Evolutionary conservation across 1,140 invertebrate genomes (phyloP), one percentile per base, ranked within the genome.

Genomic region (Scaptomyza graminum): DNA sequence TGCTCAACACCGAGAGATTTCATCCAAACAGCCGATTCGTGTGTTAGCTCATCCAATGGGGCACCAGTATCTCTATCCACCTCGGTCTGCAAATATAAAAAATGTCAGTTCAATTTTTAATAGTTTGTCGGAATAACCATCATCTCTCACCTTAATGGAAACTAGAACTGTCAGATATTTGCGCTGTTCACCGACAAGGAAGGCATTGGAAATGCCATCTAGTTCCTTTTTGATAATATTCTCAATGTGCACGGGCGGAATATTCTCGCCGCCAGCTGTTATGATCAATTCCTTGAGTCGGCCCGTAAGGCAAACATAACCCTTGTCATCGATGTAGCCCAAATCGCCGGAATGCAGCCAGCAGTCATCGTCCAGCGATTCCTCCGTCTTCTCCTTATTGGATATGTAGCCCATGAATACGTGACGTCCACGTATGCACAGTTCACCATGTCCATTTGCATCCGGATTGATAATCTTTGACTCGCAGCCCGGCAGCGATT

Each of bases 201-300:
- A 95, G 11, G 95, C 96, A 91, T 98, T 96, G 73, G 96, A 96
- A 11, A 98, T 91, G 70, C 94, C 93, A 34, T 96, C 94, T 49
- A 98, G 92, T 90, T 96, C 95, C 11, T 94, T 92, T 81, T 97
- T 96, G 5, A 98, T 93, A 39, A 93, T 92, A 73, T 98, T 95
- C 93, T 99, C 98, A 74, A 98, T 97, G 16, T 95, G 94, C 22
- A 97, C 95, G 7, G 98, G 97, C 25, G 97, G 94, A 60, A 98
- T 94, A 91, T 99, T 99, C 93, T 99, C 97, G 46, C 97, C 97
- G 22, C 97, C 97, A 54, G 97, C 97, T 6, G 97, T 99, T 57
- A 98, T 98, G 13, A 99, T 94, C 4, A 98, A 87, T 92, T 98
- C 97, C 94, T 97, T 97, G 64, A 96, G 94, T 80, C 96, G 94